These are phyloP conservation scores for Drosophila mettleri DNA, from an alignment of 2,888 invertebrate species.

Conservation along the genomic window DNA sequence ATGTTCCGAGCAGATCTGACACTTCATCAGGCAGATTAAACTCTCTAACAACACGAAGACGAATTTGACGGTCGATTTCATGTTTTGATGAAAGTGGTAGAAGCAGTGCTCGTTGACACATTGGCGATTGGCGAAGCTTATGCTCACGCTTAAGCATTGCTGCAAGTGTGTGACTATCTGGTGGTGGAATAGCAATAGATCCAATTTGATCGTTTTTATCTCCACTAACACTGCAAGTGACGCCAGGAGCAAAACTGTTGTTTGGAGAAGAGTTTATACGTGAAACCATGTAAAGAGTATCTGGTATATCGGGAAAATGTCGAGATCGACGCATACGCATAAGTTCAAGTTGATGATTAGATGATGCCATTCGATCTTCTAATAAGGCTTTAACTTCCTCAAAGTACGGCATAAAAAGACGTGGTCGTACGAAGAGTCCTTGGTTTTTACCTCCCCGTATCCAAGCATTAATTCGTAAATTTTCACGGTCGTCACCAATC, in stretches of 20 bases:
- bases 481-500: constrained; percentile 90
- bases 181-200: constrained; percentile 89
- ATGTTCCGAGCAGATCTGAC: constrained; percentile 90
- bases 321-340: constrained; percentile 90
- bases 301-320: constrained; percentile 94
- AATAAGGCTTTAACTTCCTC: constrained; percentile 96
- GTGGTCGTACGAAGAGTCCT: constrained; percentile 92
- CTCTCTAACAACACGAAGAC: constrained; percentile 96
- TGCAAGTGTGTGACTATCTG: constrained; percentile 90
- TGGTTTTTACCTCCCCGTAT: constrained; percentile 90
- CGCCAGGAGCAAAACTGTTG: constrained; percentile 71
- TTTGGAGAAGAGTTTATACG: constrained; percentile 82
- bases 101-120: constrained; percentile 91
- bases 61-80: constrained; percentile 91
- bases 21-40: constrained; percentile 96
- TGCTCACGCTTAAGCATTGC: constrained; percentile 94
- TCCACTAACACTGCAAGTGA: constrained; percentile 78
- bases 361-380: constrained; percentile 91
- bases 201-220: constrained; percentile 89
- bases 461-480: constrained; percentile 91
- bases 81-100: constrained; percentile 91
- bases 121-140: constrained; percentile 91
- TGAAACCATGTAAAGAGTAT: constrained; percentile 95
- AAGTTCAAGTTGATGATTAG: constrained; percentile 91
- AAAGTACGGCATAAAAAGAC: constrained; percentile 97